Evolutionary conservation across 2,888 invertebrate genomes (phyloP), one percentile per base, ranked within the genome.

Genomic region (Plutella xylostella): DNA sequence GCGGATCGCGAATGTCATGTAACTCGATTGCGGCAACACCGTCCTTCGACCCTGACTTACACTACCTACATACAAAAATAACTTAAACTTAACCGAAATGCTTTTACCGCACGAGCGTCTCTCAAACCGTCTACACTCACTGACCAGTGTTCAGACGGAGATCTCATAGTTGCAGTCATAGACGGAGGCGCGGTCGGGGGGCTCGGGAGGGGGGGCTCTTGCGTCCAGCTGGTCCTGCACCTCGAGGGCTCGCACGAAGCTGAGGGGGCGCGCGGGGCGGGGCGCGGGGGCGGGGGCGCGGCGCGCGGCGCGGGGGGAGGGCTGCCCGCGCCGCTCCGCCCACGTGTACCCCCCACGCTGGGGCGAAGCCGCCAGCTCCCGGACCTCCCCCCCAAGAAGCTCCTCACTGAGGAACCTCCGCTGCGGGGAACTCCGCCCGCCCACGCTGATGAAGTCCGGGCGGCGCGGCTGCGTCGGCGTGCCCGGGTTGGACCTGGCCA

Each of bases 131-230:
- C 5, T 25, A 25, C 25, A 25, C 25, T 25, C 25, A 39, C 39
- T 20, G 39, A 14, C 17, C 41, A 22, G n/a, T 33, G 15, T 28
- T 14, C 17, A 30, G 9, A 9, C 95, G 58, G 94, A 94, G 85
- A 96, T 96, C 82, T 96, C 96, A 79, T 96, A 95, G 86, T 94
- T 96, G 91, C 94, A 94, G 77, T 96, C 95, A 79, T 96, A 96
- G 55, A 94, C 92, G 76, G 94, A 94, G 61, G 92, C 91, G 61
- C 94, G 90, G 74, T 94, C 94, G 42, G 93, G 92, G 14, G 92
- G 76, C 45, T 69, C 55, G 65, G 76, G 55, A 60, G 77, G 63
- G 63, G 76, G 61, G 58, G 86, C 76, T 66, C 90, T 87, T 85
- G 94, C 90, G 67, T 96, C 96, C 68, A 94, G 90, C 46, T 91